These are phyloP conservation scores for Tigriopus californicus DNA, from an alignment of 2,888 invertebrate genomes.

Conservation along the genomic window DNA sequence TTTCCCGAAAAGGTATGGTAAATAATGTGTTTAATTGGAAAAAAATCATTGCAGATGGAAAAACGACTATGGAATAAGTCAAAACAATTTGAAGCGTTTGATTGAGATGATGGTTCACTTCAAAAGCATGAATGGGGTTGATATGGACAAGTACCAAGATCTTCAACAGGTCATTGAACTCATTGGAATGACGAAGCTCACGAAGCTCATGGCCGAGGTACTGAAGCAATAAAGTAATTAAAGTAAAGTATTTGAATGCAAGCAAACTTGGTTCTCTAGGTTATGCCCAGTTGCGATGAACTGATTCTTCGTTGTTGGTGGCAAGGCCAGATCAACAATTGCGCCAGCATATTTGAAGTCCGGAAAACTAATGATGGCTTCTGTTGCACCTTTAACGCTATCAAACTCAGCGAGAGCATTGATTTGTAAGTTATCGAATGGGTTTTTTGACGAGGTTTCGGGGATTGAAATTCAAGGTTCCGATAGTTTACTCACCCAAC, in stretches of 20 bases:
- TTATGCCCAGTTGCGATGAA: constrained; percentile 15
- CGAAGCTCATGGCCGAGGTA: background rate
- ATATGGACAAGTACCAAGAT: background rate
- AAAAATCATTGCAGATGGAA: background rate
- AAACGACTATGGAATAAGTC: background rate
- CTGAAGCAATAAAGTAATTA: background rate
- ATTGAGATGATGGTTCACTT: constrained; percentile 8
- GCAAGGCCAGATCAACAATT: constrained; percentile 14
- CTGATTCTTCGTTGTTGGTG: constrained; percentile 13
- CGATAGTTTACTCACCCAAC: too few species aligned
- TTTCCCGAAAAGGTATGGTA: background rate
- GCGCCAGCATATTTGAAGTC: constrained; percentile 12
- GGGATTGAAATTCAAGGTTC: too few species aligned
- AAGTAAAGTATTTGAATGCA: background rate
- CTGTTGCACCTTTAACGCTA: constrained; percentile 17
- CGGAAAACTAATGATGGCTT: constrained; percentile 17
- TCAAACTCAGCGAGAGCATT: background rate
- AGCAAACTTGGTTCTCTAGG: background rate
- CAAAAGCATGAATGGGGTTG: background rate
- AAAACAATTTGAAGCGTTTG: background rate
- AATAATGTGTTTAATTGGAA: background rate
- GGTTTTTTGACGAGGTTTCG: too few species aligned
- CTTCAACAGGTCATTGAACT: background rate
- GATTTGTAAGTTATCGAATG: background rate
- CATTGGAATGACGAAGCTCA: background rate